Percentiles rank a stretch among this genome's conserved stretches.
Evolutionary conservation across 1,140 invertebrate genomes (phyloP).

Genomic region (Zophobas morio): DNA sequence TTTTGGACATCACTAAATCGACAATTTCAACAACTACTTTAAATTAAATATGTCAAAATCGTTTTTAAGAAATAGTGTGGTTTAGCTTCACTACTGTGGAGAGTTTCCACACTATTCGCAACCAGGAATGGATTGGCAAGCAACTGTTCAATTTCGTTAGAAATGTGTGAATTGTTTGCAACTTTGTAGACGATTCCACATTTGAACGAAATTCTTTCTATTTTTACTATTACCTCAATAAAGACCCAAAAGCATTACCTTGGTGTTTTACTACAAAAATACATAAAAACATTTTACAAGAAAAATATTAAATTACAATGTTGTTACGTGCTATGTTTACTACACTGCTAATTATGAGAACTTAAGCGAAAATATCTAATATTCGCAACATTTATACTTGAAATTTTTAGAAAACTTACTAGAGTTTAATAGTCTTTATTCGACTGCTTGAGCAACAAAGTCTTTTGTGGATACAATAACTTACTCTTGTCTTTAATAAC

Average conservation of each 20-base stretch:
- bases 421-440: too few species aligned
- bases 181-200: constrained; percentile 10
- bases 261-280: too few species aligned
- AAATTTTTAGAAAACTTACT: too few species aligned
- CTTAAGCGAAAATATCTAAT: too few species aligned
- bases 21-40: background rate
- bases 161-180: constrained; percentile 27
- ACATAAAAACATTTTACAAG: too few species aligned
- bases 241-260: constrained; percentile 25
- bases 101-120: constrained; percentile 38
- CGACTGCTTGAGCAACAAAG: too few species aligned
- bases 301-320: too few species aligned
- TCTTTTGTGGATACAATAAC: too few species aligned
- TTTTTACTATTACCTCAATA: constrained; percentile 19
- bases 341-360: too few species aligned
- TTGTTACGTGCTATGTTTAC: too few species aligned
- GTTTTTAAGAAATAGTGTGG: constrained; percentile 29
- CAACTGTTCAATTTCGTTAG: constrained; percentile 42
- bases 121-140: constrained; percentile 33
- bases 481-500: too few species aligned
- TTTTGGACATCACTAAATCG: constrained; percentile 35
- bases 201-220: constrained; percentile 39
- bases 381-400: too few species aligned
- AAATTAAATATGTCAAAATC: constrained; percentile 22
- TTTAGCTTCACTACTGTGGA: constrained; percentile 34